A percentile compares a stretch with the other conserved stretches of the same genome.
Evolutionary conservation across 2,888 invertebrate genomes (phyloP).

Genomic region (Latrodectus hesperus): DNA sequence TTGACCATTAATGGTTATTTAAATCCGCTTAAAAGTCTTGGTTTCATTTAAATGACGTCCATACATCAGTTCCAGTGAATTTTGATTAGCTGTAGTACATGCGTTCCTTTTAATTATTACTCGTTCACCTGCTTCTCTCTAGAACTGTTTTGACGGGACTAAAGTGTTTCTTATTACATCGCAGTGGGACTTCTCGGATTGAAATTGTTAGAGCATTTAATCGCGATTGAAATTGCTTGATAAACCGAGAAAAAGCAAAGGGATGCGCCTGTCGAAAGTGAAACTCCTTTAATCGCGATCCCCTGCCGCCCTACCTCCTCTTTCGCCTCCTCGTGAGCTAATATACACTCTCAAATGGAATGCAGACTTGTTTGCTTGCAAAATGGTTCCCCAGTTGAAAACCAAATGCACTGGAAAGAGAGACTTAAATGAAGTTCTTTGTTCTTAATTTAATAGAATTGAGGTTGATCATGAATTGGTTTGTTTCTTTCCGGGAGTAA

Average conservation of each 20-base stretch:
- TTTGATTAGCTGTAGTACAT: constrained; percentile 55
- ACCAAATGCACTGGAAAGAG: background rate
- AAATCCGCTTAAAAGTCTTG: constrained; percentile 58
- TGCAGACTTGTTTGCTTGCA: constrained; percentile 10
- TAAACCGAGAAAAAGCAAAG: constrained; percentile 12
- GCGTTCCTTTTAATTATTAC: constrained; percentile 52
- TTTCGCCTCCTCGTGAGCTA: background rate
- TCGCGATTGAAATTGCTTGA: constrained; percentile 15
- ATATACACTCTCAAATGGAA: constrained; percentile 16
- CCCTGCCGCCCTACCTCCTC: no score
- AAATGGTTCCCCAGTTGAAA: constrained; percentile 6
- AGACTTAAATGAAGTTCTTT: constrained; percentile 2
- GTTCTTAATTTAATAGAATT: constrained; percentile 1
- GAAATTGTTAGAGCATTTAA: constrained; percentile 38
- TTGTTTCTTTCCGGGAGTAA: background rate
- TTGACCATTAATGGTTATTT: constrained; percentile 56
- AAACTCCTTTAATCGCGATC: background rate
- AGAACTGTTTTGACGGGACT: constrained; percentile 17
- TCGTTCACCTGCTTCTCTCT: constrained; percentile 17
- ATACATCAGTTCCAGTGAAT: constrained; percentile 45
- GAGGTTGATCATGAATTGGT: background rate
- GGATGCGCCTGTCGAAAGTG: constrained; percentile 4
- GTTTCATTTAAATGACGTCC: constrained; percentile 50
- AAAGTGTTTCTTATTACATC: constrained; percentile 16
- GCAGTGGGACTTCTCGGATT: background rate